Percentiles rank a stretch among this genome's conserved stretches.
Conservation (phyloP, 2,888 invertebrate species). For the Cyrtodaria siliqua region DNA sequence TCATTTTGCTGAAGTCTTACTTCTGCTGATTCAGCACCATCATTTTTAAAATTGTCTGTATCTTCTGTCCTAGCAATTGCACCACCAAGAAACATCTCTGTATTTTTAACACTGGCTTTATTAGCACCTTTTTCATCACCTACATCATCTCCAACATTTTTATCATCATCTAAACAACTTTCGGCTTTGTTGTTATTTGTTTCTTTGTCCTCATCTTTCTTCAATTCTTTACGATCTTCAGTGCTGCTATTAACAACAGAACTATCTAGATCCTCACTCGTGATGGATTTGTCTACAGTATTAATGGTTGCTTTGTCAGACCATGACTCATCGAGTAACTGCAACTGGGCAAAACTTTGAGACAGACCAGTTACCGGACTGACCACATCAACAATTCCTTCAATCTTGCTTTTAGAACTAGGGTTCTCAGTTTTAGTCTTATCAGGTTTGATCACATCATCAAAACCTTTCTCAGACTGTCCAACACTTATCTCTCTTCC, state of each 20-base stretch:
- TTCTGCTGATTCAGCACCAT: slow-evolving; percentile 1
- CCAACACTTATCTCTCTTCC: not conserved
- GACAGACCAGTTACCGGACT: slow-evolving; percentile 67
- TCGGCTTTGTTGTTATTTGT: not conserved
- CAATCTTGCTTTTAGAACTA: not conserved
- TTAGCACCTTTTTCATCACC: not conserved
- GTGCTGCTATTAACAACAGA: too few species aligned
- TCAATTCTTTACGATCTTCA: too few species aligned
- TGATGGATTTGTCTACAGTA: slow-evolving; percentile 4
- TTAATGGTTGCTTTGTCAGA: slow-evolving; percentile 41
- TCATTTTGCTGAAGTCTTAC: not conserved
- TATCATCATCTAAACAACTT: slow-evolving; percentile 2
- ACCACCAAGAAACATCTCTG: not conserved
- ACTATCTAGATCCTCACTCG: slow-evolving; percentile 1
- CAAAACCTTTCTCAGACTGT: not conserved
- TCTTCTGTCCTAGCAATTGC: slow-evolving; percentile 2
- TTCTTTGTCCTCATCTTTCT: not conserved
- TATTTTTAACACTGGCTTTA: slow-evolving; percentile 11
- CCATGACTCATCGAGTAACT: slow-evolving; percentile 61
- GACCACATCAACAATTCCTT: slow-evolving; percentile 35
- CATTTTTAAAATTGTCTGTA: slow-evolving; percentile 5
- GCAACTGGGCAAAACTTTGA: slow-evolving; percentile 60
- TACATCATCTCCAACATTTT: not conserved
- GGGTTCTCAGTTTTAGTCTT: not conserved
- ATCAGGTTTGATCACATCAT: not conserved